Evolutionary conservation across 2,888 invertebrate species (phyloP), one percentile per base, ranked within the genome.

Genomic region (Zaprionus obscuricornis): DNA sequence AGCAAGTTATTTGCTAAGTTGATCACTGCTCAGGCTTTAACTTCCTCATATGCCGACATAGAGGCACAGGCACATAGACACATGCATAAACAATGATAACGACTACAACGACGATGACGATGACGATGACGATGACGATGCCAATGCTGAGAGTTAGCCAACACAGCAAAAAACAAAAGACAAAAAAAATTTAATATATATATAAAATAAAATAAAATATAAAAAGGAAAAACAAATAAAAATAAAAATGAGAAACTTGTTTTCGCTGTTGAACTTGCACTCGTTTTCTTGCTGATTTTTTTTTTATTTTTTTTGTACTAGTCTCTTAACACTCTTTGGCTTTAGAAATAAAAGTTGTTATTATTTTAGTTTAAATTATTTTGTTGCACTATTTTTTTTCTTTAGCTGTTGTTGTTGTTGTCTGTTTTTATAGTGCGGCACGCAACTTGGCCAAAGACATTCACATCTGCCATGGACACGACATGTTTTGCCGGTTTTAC

Each of bases 401-500:
- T n/a, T n/a, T n/a, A n/a, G n/a, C n/a, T n/a, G n/a, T n/a, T n/a
- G n/a, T n/a, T n/a, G 18, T 16, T 26, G 26, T 3, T 24, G 40
- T n/a, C 29, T 45, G 33, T 22, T 33, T 36, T 13, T 40, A 40
- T 33, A 67, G 50, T 63, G 55, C 62, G 59, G 56, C 85, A 81
- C 78, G 78, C 84, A 73, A 58, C 69, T 64, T 68, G 64, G 58
- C 69, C 55, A 46, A 71, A 60, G 55, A 37, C 65, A 59, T 57
- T 62, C 51, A 46, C 70, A 58, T 52, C 34, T 26, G 16, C 37
- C 43, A 49, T 60, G 72, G 77, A 81, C 86, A 76, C 68, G 77
- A 81, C 86, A 76, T 66, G 81, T 85, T 81, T 85, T 71, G 81
- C 85, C 84, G 76, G 85, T 85, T 81, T 69, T 70, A 26, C 36